Evolutionary conservation across 2,888 invertebrate species (phyloP), one percentile per base, ranked within the genome.

Genomic region (Drosophila sordidula): DNA sequence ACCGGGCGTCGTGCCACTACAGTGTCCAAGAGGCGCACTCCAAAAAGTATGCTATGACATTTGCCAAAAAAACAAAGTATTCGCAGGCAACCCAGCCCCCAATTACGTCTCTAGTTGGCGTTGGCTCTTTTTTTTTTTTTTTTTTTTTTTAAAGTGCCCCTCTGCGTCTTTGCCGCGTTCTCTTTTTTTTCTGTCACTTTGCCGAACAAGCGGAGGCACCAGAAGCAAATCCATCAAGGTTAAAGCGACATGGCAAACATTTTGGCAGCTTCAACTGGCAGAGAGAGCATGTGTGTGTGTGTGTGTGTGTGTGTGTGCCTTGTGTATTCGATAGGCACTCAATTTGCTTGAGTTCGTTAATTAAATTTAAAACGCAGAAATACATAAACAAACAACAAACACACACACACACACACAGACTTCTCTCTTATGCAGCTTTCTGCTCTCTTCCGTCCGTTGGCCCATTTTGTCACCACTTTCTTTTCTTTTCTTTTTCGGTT

Each of bases 241-340:
- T 83, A 74, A 74, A 68, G 65, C 80, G 76, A 63, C 65, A 80
- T 67, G 59, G 78, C 78, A 80, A 80, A 80, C 76, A 82, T 78
- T 82, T 82, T 78, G 70, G 78, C 70, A 66, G 52, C 65, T 38
- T 38, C 50, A 51, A 18, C 51, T 39, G 42, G 18, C 9, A 6
- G 49, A 6, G 6, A 29, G 45, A n/a, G 22, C 22, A 14, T 25
- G 34, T 36, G 8, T 2, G 29, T 32, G 11, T 32, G 32, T 32
- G 11, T 32, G 6, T 29, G 26, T 29, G 6, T 6, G 32, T 32
- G 4, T 32, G 32, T 32, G 11, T 32, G 32, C 32, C 11, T 32
- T 49, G 11, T 38, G 16, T 55, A 26, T 51, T 34, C 42, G 55
- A 63, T 66, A 57, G 50, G 44, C 66, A 70, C 50, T 52, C 49